Evolutionary conservation across 2,797 vertebrate species (phyloP), one percentile per base, ranked within the genome.

Genomic region (Pantherophis alleghaniensis): DNA sequence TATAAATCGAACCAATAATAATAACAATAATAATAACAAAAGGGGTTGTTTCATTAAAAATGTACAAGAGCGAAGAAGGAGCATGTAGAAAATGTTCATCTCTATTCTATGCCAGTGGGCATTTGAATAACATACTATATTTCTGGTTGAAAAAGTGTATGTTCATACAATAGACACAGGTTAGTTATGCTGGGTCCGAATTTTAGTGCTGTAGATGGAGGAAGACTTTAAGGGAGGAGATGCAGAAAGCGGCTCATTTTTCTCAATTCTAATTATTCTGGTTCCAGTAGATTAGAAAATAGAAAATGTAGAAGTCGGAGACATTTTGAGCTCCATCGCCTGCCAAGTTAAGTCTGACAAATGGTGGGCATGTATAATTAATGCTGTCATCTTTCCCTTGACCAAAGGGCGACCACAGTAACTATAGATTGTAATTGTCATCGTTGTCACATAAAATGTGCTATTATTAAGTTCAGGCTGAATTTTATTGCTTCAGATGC

Each of bases 351-450:
- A 97, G 96, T 97, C 97, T 98, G 98, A 98, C 97, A 98, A 98
- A 98, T 98, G 97, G 97, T 96, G 96, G 96, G 93, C 94, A 95
- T 97, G 96, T 98, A 97, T 98, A 98, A 98, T 98, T 98, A 98
- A 98, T 98, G 97, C 97, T 98, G 97, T 97, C 97, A 97, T 98
- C 96, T 97, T 97, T 93, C 96, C 94, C 95, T 90, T 95, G 97
- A 98, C 98, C 98, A 98, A 97, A 97, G 97, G 97, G 97, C 28
- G 95, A 97, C 96, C 97, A 97, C 95, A 94, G 97, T 98, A 98
- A 98, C 97, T 97, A 96, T 98, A 98, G 98, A 98, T 98, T 98
- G 98, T 98, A 98, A 98, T 98, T 98, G 98, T 98, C 98, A 98
- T 97, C 96, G 93, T 98, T 98, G 98, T 98, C 98, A 98, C 97